Evolutionary conservation across 2,888 invertebrate genomes (phyloP).

Genomic region (Drosophila paranaensis): DNA sequence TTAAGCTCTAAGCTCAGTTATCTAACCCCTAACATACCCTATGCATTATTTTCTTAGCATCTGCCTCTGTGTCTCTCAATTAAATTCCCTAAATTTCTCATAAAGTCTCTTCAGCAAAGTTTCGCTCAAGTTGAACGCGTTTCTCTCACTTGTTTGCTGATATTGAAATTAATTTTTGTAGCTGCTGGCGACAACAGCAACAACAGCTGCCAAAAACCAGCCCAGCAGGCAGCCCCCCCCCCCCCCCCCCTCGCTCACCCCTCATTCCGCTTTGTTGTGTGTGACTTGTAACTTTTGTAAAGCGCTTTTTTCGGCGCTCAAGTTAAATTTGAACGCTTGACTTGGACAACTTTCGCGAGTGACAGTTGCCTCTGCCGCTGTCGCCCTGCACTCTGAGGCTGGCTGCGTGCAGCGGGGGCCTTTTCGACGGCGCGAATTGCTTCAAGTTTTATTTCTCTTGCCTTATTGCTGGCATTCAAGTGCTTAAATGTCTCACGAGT

Average conservation of each 20-base stretch:
- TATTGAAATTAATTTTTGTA: slow-evolving; percentile 55
- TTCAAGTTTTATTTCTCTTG: slow-evolving; percentile 44
- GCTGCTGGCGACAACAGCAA: slow-evolving; percentile 37
- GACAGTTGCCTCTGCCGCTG: slow-evolving; percentile 38
- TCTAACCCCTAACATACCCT: too few species aligned
- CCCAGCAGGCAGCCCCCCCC: slow-evolving; percentile 8
- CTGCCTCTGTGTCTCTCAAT: too few species aligned
- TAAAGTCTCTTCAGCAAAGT: slow-evolving; percentile 27
- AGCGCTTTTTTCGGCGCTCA: slow-evolving; percentile 59
- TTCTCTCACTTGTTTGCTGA: slow-evolving; percentile 36
- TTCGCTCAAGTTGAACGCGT: slow-evolving; percentile 25
- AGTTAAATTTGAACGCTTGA: slow-evolving; percentile 79
- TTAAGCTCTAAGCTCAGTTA: too few species aligned
- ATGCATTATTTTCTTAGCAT: too few species aligned
- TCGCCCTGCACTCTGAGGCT: neutral
- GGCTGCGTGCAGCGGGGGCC: slow-evolving; percentile 39
- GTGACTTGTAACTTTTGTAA: slow-evolving; percentile 74
- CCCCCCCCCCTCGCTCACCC: neutral
- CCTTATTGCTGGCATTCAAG: slow-evolving; percentile 67
- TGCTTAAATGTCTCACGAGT: slow-evolving; percentile 78
- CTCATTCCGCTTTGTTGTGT: slow-evolving; percentile 58
- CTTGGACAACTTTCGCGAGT: slow-evolving; percentile 66
- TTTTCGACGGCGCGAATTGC: slow-evolving; percentile 71
- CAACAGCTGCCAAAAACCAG: slow-evolving; percentile 27
- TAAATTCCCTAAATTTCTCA: slow-evolving; percentile 22